These are phyloP conservation scores for Neogobius melanostomus DNA, from an alignment of 2,113 vertebrate species.

Conservation along the genomic window DNA sequence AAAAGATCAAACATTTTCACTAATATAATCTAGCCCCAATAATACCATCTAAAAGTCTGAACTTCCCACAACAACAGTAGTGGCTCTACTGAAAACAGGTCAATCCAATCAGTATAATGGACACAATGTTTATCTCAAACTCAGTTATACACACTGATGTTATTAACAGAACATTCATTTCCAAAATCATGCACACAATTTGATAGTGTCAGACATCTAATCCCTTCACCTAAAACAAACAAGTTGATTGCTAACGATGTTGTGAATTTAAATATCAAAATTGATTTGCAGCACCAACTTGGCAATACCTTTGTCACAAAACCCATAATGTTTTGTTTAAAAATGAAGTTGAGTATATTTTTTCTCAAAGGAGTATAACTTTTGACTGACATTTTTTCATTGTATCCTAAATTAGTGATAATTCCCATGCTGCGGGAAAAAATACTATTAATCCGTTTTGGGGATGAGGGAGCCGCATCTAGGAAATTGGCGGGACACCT, in stretches of 20 bases:
- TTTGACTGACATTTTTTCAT: conserved; percentile 47
- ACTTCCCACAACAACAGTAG: too few species aligned
- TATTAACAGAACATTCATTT: too few species aligned
- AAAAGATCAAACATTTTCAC: too few species aligned
- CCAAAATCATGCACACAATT: too few species aligned
- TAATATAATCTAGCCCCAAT: too few species aligned
- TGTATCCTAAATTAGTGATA: conserved; percentile 46
- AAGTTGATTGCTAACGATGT: background rate
- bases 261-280: background rate
- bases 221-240: background rate
- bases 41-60: too few species aligned
- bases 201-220: background rate
- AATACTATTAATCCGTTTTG: conserved; percentile 55
- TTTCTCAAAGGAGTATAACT: conserved; percentile 22
- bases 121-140: too few species aligned
- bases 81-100: too few species aligned
- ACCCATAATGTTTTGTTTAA: background rate
- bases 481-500: conserved; percentile 49
- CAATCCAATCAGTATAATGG: too few species aligned
- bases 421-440: conserved; percentile 51
- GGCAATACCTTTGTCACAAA: background rate
- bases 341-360: background rate
- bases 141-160: too few species aligned
- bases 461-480: conserved; percentile 44
- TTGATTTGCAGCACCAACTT: background rate